These are phyloP conservation scores for Ptiloglossa arizonensis DNA, from an alignment of 1,140 invertebrate species.

Conservation along the genomic window DNA sequence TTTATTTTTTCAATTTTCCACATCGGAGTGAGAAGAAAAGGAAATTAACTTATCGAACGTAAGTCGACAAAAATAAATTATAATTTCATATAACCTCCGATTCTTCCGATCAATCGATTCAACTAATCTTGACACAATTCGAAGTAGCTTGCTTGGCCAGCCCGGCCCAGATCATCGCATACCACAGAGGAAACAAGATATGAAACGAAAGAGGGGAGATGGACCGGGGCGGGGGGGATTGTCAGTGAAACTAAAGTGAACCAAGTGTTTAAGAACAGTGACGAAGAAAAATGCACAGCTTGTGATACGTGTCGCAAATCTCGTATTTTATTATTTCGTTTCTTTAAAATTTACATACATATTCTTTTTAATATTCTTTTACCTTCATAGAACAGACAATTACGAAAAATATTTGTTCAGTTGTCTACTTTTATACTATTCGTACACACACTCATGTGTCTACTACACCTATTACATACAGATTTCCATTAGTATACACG, in stretches of 20 bases:
- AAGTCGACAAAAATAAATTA: conserved; percentile 16
- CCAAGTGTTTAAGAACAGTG: neutral
- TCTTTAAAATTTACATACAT: neutral
- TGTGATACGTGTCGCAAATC: neutral
- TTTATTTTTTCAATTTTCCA: conserved; percentile 39
- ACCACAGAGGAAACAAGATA: conserved; percentile 16
- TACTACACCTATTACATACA: no score
- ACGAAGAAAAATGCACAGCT: neutral
- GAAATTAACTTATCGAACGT: conserved; percentile 22
- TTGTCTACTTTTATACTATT: neutral
- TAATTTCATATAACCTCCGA: conserved; percentile 1
- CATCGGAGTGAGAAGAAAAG: conserved; percentile 17
- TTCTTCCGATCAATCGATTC: conserved; percentile 1
- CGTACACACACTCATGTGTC: neutral
- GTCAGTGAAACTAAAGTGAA: conserved; percentile 9
- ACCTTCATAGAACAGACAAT: neutral
- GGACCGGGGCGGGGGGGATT: neutral
- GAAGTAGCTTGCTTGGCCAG: no score
- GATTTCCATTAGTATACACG: no score
- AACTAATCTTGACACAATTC: conserved; percentile 1
- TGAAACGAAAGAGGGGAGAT: neutral
- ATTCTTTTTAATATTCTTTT: neutral
- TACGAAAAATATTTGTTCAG: neutral
- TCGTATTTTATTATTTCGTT: neutral
- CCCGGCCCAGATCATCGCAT: neutral